A percentile compares a stretch with the other conserved stretches of the same genome.
Conservation (phyloP, 2,888 invertebrate species). For the Agrotis clavis region DNA sequence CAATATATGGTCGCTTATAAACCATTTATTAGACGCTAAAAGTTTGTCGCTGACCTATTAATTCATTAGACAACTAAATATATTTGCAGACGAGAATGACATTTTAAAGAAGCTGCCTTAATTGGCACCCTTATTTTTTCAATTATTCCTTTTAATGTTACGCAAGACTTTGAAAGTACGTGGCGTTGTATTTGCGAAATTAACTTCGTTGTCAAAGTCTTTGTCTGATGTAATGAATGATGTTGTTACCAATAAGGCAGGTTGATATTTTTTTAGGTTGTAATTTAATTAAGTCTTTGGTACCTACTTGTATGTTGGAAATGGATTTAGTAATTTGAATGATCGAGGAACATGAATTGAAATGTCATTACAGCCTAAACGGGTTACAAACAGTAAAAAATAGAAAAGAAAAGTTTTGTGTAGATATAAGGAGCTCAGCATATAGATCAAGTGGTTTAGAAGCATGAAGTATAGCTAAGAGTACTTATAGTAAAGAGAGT, state of each 20-base stretch:
- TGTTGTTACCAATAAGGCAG: neutral
- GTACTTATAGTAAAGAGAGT: too few species aligned
- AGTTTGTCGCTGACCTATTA: too few species aligned
- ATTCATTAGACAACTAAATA: too few species aligned
- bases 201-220: neutral
- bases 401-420: too few species aligned
- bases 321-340: constrained; percentile 4
- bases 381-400: neutral
- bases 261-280: constrained; percentile 4
- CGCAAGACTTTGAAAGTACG: constrained; percentile 10
- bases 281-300: constrained; percentile 17
- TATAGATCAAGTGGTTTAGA: neutral
- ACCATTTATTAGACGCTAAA: too few species aligned
- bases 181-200: constrained; percentile 20
- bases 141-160: constrained; percentile 30
- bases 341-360: neutral
- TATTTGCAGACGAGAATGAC: too few species aligned
- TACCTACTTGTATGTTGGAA: neutral
- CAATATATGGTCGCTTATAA: too few species aligned
- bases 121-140: too few species aligned
- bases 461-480: too few species aligned
- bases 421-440: too few species aligned
- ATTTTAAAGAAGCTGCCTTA: too few species aligned
- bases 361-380: neutral
- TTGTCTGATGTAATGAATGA: constrained; percentile 13